Base-by-base conservation (phyloP, 2,113 vertebrate genomes). In the Sylvia atricapilla region DNA sequence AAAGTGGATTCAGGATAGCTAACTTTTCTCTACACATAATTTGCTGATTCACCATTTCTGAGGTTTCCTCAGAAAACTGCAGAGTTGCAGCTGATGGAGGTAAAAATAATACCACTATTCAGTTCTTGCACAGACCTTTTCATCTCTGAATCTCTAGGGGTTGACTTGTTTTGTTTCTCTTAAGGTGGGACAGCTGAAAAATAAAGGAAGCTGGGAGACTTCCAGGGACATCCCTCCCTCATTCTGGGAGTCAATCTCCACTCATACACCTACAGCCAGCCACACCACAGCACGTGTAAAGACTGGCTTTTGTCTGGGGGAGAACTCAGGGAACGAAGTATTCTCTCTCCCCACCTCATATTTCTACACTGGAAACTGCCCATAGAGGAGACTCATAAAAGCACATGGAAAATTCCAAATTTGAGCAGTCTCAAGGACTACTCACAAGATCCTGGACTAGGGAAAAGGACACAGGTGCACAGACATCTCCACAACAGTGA, bases 71-170 rank as follows among this genome's bases (percentile, higher is more conserved):
- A 79, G 78, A 90, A 90, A 90, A 90, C 75, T 90, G 94, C 95
- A 90, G 92, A 50, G 90, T 93, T 94, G 88, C 94, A 95, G 67
- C 78, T 80, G 75, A 83, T 86, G 41, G 59, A 77, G 50, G 79
- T 84, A 94, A 87, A 96, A 96, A 82, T 90, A 95, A 85, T 75
- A 91, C 49, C 53, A 41, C 78, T 53, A 20, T 86, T 90, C 79
- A 88, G n/a, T 79, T 79, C 70, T 79, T 66, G 80, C 28, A 88
- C 23, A 74, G 79, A 39, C 31, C 59, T 74, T 69, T 62, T 80
- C 33, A 93, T 50, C 68, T 83, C 67, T 0, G 0, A 66, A 53
- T 91, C 90, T 91, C 90, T 76, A 72, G 75, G 30, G 77, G 35
- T 8, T 67, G 73, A 53, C 66, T 86, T 93, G 69, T 53, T 94